Evolutionary conservation across 2,888 invertebrate species (phyloP).

Genomic region (Dromius quadrimaculatus): DNA sequence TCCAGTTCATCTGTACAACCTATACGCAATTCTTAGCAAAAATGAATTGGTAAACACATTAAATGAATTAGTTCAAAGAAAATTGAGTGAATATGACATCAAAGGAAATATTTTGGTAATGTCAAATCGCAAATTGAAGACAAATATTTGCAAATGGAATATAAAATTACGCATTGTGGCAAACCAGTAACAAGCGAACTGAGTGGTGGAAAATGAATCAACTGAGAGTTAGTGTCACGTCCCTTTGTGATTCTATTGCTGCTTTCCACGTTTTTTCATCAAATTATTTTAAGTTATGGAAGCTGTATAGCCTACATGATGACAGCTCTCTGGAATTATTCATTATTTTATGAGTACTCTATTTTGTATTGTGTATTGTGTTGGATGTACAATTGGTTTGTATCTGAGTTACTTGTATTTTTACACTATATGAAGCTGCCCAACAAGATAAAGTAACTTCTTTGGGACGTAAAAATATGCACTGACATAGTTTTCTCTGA

Average conservation of each 20-base stretch:
- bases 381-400: conserved; percentile 20
- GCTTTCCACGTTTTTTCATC: conserved; percentile 40
- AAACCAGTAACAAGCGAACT: too few relatives aligned
- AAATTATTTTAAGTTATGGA: conserved; percentile 49
- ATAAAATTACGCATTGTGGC: neutral
- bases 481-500: too few relatives aligned
- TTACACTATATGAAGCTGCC: conserved; percentile 16
- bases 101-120: too few relatives aligned
- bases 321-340: conserved; percentile 35
- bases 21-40: too few relatives aligned
- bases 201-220: too few relatives aligned
- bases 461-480: too few relatives aligned
- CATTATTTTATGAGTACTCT: conserved; percentile 36
- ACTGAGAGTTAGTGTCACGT: conserved; percentile 41
- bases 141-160: conserved; percentile 12
- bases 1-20: too few relatives aligned
- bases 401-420: conserved; percentile 23
- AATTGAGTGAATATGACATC: too few relatives aligned
- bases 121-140: conserved; percentile 17
- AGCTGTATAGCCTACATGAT: conserved; percentile 32
- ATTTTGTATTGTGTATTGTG: conserved; percentile 37
- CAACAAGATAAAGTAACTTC: too few relatives aligned
- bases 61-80: too few relatives aligned
- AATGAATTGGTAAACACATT: too few relatives aligned
- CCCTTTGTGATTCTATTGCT: conserved; percentile 31